phyloP scores from a whole-genome alignment of 1,140 invertebrate genomes.

The Drosophila oshimai region DNA sequence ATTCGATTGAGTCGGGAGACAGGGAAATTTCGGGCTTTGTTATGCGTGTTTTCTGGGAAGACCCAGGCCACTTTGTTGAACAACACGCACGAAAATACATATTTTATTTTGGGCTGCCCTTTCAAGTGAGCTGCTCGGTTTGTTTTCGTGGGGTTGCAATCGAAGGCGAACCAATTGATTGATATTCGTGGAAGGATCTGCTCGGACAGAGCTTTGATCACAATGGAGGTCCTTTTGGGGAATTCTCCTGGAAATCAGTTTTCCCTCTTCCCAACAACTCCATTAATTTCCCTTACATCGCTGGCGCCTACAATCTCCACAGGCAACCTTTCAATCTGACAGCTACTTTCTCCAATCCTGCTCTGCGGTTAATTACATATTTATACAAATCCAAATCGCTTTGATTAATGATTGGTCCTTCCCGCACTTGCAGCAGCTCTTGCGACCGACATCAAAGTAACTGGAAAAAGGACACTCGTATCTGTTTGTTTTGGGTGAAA shows the following conservation, averaged over 20 bases:
- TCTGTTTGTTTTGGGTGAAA: slow-evolving; percentile 58
- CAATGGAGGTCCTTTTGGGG: too few relatives aligned
- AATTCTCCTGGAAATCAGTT: not conserved
- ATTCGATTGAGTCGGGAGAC: slow-evolving; percentile 9
- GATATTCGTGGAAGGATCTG: slow-evolving; percentile 48
- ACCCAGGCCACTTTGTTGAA: slow-evolving; percentile 54
- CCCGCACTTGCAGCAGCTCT: slow-evolving; percentile 48
- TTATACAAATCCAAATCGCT: slow-evolving; percentile 57
- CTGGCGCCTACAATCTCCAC: slow-evolving; percentile 42
- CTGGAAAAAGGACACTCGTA: slow-evolving; percentile 42
- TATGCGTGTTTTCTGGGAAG: slow-evolving; percentile 69
- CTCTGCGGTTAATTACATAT: slow-evolving; percentile 59
- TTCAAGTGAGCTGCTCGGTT: not conserved
- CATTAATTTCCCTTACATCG: slow-evolving; percentile 23
- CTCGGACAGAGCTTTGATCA: slow-evolving; percentile 17
- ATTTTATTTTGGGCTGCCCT: slow-evolving; percentile 37
- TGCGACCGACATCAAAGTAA: slow-evolving; percentile 49
- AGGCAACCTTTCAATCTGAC: slow-evolving; percentile 11
- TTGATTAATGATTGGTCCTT: slow-evolving; percentile 59
- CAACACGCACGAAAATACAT: slow-evolving; percentile 45
- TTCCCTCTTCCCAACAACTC: slow-evolving; percentile 20
- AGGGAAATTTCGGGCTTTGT: slow-evolving; percentile 51
- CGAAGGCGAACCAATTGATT: slow-evolving; percentile 46
- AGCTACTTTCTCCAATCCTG: not conserved
- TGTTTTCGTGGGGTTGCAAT: slow-evolving; percentile 14